Percentiles rank a stretch among this genome's conserved stretches.
Conservation (phyloP, 2,797 vertebrate species). For the Apodemus agrarius region DNA sequence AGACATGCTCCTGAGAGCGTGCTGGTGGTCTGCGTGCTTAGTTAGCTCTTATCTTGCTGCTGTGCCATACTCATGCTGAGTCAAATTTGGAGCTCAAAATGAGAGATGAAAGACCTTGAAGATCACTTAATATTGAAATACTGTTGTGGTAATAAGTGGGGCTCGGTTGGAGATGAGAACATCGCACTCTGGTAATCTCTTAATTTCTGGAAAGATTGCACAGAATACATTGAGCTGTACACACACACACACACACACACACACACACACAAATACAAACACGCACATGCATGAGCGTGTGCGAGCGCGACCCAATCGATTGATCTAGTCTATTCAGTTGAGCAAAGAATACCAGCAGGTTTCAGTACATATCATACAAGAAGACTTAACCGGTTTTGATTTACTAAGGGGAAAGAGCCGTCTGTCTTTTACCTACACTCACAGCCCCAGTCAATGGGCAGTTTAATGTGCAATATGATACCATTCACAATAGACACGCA, state of each 20-base stretch:
- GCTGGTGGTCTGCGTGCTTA: slow-evolving; percentile 80
- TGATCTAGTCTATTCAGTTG: slow-evolving; percentile 79
- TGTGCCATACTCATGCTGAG: slow-evolving; percentile 83
- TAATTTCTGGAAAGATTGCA: slow-evolving; percentile 85
- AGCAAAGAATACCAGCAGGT: slow-evolving; percentile 51
- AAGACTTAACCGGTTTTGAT: slow-evolving; percentile 25
- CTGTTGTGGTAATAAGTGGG: slow-evolving; percentile 80
- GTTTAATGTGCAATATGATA: slow-evolving; percentile 35
- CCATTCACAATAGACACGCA: background rate
- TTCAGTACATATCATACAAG: background rate
- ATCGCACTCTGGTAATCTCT: slow-evolving; percentile 83
- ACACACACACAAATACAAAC: slow-evolving; percentile 54
- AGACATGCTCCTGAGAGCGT: slow-evolving; percentile 74
- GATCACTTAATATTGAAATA: slow-evolving; percentile 87
- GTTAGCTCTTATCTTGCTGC: slow-evolving; percentile 82
- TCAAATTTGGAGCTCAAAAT: slow-evolving; percentile 87
- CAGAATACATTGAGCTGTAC: slow-evolving; percentile 70
- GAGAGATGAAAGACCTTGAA: slow-evolving; percentile 85
- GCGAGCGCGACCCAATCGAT: slow-evolving; percentile 63
- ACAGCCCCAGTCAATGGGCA: slow-evolving; percentile 30
- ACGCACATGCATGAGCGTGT: too few species aligned
- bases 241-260: slow-evolving; percentile 40
- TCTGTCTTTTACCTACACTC: slow-evolving; percentile 2
- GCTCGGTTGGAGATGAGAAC: slow-evolving; percentile 78
- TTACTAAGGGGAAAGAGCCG: background rate